Evolutionary conservation across 1,140 invertebrate genomes (phyloP).

Genomic region (Subanguina moxae): DNA sequence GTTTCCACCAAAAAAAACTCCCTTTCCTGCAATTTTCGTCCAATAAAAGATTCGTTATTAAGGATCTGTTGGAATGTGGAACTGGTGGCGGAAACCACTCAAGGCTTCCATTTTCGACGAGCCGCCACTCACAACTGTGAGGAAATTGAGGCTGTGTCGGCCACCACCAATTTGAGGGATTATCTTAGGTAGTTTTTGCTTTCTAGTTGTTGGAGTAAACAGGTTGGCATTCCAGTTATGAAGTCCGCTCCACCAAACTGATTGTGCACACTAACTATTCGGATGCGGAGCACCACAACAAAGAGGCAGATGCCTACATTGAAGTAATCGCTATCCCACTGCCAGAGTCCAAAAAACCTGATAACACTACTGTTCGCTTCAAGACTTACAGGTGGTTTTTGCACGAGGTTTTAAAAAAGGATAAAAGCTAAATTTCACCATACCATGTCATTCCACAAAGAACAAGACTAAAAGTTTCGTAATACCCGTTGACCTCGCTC

Average conservation of each 20-base stretch:
- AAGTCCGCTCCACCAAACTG: slow-evolving; percentile 26
- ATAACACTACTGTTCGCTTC: slow-evolving; percentile 33
- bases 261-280: slow-evolving; percentile 42
- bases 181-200: slow-evolving; percentile 32
- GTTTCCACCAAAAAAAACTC: background rate
- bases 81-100: slow-evolving; percentile 34
- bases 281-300: slow-evolving; percentile 4
- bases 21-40: background rate
- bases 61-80: slow-evolving; percentile 50
- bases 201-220: background rate
- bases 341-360: slow-evolving; percentile 15
- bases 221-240: slow-evolving; percentile 6
- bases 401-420: slow-evolving; percentile 7
- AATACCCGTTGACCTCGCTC: slow-evolving; percentile 8
- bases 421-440: too few species aligned
- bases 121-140: slow-evolving; percentile 33
- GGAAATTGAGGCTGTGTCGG: slow-evolving; percentile 41
- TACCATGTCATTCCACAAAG: background rate
- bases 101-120: slow-evolving; percentile 35
- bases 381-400: slow-evolving; percentile 38
- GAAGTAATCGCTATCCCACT: slow-evolving; percentile 43
- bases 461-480: slow-evolving; percentile 4
- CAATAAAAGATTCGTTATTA: slow-evolving; percentile 6
- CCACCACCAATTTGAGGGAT: slow-evolving; percentile 40
- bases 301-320: slow-evolving; percentile 41